Evolutionary conservation across 2,113 vertebrate species (phyloP).

Genomic region (Gallinago jamesoni): DNA sequence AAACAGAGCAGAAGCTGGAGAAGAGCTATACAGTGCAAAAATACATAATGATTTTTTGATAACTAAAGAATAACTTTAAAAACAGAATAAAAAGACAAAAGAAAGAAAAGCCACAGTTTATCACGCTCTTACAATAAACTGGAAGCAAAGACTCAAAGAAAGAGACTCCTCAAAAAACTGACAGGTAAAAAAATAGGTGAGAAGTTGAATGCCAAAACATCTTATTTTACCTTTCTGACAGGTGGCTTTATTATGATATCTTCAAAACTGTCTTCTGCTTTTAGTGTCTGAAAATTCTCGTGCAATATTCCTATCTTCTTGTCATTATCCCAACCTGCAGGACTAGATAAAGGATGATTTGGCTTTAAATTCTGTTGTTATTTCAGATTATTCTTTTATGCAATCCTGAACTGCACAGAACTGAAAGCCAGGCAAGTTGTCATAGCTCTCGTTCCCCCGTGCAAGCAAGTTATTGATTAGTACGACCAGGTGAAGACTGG

Average conservation of each 20-base stretch:
- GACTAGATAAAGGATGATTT: constrained; percentile 76
- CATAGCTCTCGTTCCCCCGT: not conserved
- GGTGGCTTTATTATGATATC: constrained; percentile 94
- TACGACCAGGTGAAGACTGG: not conserved
- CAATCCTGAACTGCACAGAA: not conserved
- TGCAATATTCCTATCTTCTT: constrained; percentile 98
- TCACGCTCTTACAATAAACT: not conserved
- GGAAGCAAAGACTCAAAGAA: not conserved
- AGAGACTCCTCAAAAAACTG: not conserved
- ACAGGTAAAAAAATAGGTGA: not conserved
- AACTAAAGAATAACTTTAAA: not conserved
- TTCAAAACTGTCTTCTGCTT: constrained; percentile 93
- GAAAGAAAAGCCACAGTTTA: not conserved
- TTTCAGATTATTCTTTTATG: not conserved
- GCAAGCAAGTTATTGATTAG: not conserved
- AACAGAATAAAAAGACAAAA: not conserved
- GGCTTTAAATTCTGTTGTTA: not conserved
- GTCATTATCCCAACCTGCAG: constrained; percentile 98
- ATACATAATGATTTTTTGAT: not conserved
- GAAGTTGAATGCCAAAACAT: not conserved
- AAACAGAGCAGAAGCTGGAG: not conserved
- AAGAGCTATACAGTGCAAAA: not conserved
- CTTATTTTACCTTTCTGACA: constrained; percentile 89
- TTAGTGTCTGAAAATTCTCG: constrained; percentile 95
- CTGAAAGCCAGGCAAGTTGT: not conserved